Conservation (phyloP, 1,140 invertebrate genomes). For the Acromyrmex heyeri region DNA sequence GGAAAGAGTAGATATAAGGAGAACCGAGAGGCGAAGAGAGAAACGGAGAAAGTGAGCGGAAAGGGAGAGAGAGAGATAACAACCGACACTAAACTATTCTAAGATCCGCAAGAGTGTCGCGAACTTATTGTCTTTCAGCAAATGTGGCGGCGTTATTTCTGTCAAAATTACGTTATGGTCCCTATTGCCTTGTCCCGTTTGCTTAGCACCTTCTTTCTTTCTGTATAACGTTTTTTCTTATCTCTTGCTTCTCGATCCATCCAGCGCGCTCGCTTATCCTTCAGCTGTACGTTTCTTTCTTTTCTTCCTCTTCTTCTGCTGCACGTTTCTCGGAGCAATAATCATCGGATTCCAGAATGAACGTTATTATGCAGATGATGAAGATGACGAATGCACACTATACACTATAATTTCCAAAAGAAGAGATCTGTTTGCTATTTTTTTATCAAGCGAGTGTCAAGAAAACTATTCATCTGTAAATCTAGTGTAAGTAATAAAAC, state of each 20-base stretch:
- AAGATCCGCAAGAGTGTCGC: conserved; percentile 75
- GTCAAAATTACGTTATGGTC: conserved; percentile 84
- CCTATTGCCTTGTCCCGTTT: conserved; percentile 63
- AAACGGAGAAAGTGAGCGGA: conserved; percentile 36
- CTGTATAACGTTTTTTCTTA: neutral
- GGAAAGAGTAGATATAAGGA: conserved; percentile 45
- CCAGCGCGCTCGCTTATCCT: neutral
- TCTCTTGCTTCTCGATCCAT: neutral
- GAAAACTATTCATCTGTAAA: neutral
- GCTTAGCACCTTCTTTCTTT: conserved; percentile 71
- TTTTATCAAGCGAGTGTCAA: neutral
- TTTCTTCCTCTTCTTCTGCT: neutral
- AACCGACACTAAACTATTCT: conserved; percentile 79
- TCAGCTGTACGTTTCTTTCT: neutral
- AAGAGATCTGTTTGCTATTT: neutral
- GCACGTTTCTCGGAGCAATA: conserved; percentile 40
- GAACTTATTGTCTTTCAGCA: conserved; percentile 83
- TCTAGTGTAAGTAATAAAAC: neutral
- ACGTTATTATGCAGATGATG: conserved; percentile 7
- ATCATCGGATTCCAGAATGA: conserved; percentile 22
- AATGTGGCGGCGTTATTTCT: conserved; percentile 82
- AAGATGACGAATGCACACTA: conserved; percentile 17
- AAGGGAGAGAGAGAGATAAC: conserved; percentile 31
- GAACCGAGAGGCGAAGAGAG: conserved; percentile 2
- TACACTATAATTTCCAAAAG: conserved; percentile 9